Evolutionary conservation across 2,797 vertebrate genomes (phyloP).

Genomic region (Eremophila alpestris): DNA sequence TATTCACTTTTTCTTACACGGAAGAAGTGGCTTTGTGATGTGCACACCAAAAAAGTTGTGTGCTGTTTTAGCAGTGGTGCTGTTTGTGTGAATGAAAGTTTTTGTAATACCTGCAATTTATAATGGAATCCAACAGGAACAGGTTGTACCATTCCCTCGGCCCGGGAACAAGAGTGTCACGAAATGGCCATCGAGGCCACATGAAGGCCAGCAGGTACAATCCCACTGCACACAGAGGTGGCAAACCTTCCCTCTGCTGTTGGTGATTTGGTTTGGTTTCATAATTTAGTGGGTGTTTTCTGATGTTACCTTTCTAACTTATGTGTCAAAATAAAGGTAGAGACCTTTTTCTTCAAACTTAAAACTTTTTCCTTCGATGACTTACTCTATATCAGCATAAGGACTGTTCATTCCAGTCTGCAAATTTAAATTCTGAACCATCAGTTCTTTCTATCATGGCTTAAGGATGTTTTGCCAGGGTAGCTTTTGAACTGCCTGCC

Average conservation of each 20-base stretch:
- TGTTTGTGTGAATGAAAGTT: slow-evolving; percentile 70
- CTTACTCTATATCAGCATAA: background rate
- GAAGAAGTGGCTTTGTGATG: slow-evolving; percentile 40
- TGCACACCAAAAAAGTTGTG: background rate
- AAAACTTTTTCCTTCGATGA: slow-evolving; percentile 9
- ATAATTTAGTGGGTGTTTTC: slow-evolving; percentile 69
- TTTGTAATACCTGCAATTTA: slow-evolving; percentile 80
- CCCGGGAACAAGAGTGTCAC: slow-evolving; percentile 94
- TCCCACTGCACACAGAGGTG: slow-evolving; percentile 74
- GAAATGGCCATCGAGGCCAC: slow-evolving; percentile 97
- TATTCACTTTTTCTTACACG: background rate
- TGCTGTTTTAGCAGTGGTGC: slow-evolving; percentile 67
- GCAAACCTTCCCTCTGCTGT: slow-evolving; percentile 71
- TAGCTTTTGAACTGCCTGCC: background rate
- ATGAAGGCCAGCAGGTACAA: slow-evolving; percentile 98
- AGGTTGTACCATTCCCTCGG: slow-evolving; percentile 99
- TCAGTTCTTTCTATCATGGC: background rate
- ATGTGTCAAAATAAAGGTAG: slow-evolving; percentile 40
- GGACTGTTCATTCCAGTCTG: slow-evolving; percentile 40
- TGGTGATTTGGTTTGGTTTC: slow-evolving; percentile 77
- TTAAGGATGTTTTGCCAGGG: slow-evolving; percentile 21
- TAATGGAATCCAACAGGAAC: slow-evolving; percentile 96
- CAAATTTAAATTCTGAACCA: slow-evolving; percentile 42
- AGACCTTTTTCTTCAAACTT: slow-evolving; percentile 39
- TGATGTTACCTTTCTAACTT: slow-evolving; percentile 69